Evolutionary conservation across 1,140 invertebrate species (phyloP).

Genomic region (Drosophila serrata): DNA sequence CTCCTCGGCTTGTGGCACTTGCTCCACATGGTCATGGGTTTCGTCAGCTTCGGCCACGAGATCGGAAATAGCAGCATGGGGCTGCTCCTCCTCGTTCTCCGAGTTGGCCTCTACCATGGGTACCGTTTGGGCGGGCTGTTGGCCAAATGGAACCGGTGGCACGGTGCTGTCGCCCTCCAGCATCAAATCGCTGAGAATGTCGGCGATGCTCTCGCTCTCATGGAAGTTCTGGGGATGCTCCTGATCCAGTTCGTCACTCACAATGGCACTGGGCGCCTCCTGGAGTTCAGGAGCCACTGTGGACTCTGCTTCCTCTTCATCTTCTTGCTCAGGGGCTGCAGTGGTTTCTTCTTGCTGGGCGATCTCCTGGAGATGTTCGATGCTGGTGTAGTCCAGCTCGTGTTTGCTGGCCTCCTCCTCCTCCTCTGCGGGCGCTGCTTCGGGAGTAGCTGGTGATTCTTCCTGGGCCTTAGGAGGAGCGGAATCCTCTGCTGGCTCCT

Average conservation of each 20-base stretch:
- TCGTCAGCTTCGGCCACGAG: constrained; percentile 63
- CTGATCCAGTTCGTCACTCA: constrained; percentile 48
- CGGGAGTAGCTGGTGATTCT: neutral
- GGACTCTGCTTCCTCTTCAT: constrained; percentile 21
- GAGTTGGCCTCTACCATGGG: constrained; percentile 53
- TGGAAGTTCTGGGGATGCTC: constrained; percentile 70
- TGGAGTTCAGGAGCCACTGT: constrained; percentile 37
- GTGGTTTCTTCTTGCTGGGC: constrained; percentile 15
- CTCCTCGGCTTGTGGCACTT: constrained; percentile 17
- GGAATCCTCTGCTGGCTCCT: constrained; percentile 1
- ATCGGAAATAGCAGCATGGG: constrained; percentile 54
- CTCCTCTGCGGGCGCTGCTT: neutral
- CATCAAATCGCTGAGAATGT: constrained; percentile 79
- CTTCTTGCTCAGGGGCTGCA: constrained; percentile 3
- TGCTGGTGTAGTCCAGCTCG: constrained; percentile 51
- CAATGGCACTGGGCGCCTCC: constrained; percentile 55
- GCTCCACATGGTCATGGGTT: constrained; percentile 41
- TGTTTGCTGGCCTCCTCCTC: constrained; percentile 18
- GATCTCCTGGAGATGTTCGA: constrained; percentile 45
- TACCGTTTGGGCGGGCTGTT: constrained; percentile 57
- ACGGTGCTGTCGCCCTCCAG: constrained; percentile 72
- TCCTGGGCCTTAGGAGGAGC: neutral
- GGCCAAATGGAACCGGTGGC: constrained; percentile 67
- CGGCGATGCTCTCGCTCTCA: constrained; percentile 76
- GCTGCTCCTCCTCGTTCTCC: constrained; percentile 38